A percentile compares a stretch with the other conserved stretches of the same genome.
Evolutionary conservation across 1,140 invertebrate genomes (phyloP).

Genomic region (Trypoxylus dichotomus): DNA sequence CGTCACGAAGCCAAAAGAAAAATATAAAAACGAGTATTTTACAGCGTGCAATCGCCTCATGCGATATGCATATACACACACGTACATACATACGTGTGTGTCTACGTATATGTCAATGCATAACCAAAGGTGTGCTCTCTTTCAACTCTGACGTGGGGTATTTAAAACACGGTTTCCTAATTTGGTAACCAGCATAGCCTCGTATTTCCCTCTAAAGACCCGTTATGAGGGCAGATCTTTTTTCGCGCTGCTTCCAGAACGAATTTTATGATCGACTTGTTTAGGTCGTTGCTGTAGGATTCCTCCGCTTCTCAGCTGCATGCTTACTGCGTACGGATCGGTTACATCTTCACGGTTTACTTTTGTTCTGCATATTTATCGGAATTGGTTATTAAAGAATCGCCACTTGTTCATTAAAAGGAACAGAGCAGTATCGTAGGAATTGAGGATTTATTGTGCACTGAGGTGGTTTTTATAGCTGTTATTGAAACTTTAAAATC

Average conservation of each 20-base stretch:
- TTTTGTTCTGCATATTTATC: not conserved
- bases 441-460: too few species aligned
- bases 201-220: constrained; percentile 19
- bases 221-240: constrained; percentile 16
- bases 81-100: not conserved
- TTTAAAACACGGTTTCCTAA: constrained; percentile 1
- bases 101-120: not conserved
- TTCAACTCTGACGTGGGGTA: not conserved
- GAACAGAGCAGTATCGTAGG: too few species aligned
- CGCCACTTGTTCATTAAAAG: not conserved
- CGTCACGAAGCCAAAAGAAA: constrained; percentile 11
- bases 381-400: not conserved
- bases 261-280: constrained; percentile 12
- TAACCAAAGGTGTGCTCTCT: constrained; percentile 2
- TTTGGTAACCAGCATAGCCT: constrained; percentile 10
- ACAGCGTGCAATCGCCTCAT: not conserved
- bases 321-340: not conserved
- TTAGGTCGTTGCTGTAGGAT: not conserved
- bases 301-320: not conserved
- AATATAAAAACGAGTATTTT: constrained; percentile 1
- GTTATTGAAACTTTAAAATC: too few species aligned
- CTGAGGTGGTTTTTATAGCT: too few species aligned
- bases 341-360: not conserved
- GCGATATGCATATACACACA: not conserved
- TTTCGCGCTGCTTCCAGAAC: not conserved